Percentiles rank a stretch among this genome's conserved stretches.
Evolutionary conservation across 2,113 vertebrate species (phyloP).

Genomic region (Heloderma charlesbogerti): DNA sequence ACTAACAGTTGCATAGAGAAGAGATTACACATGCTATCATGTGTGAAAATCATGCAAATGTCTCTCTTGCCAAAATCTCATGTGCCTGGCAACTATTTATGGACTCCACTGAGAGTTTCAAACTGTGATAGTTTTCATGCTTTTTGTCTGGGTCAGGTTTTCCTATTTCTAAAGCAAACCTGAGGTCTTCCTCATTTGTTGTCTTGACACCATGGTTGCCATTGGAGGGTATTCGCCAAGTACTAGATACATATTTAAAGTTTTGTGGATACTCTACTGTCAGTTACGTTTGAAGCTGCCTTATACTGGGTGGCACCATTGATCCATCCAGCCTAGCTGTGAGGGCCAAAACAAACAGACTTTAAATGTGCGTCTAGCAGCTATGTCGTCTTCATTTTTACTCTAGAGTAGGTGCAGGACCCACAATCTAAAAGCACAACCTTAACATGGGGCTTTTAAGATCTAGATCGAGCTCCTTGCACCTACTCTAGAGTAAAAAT

Average conservation of each 20-base stretch:
- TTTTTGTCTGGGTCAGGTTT: not conserved
- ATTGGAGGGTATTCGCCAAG: not conserved
- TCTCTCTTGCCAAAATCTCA: not conserved
- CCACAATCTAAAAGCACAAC: too few species aligned
- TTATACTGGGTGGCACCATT: not conserved
- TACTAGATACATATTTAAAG: too few species aligned
- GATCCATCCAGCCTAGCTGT: not conserved
- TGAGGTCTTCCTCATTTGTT: not conserved
- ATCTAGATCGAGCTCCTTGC: too few species aligned
- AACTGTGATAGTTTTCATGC: not conserved
- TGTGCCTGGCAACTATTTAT: not conserved
- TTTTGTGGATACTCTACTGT: not conserved
- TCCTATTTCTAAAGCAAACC: not conserved
- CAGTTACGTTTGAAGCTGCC: not conserved
- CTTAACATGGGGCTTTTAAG: too few species aligned
- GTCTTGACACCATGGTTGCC: not conserved
- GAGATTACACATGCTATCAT: not conserved
- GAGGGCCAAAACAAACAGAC: too few species aligned
- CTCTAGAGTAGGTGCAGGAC: too few species aligned
- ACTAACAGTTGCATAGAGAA: not conserved
- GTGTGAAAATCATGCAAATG: not conserved
- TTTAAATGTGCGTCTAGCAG: too few species aligned
- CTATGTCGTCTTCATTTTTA: too few species aligned
- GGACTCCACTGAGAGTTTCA: not conserved
- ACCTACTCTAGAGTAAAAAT: too few species aligned